Percentiles rank a stretch among this genome's conserved stretches.
Evolutionary conservation across 2,888 invertebrate species (phyloP).

Genomic region (Synanthedon tipuliformis): DNA sequence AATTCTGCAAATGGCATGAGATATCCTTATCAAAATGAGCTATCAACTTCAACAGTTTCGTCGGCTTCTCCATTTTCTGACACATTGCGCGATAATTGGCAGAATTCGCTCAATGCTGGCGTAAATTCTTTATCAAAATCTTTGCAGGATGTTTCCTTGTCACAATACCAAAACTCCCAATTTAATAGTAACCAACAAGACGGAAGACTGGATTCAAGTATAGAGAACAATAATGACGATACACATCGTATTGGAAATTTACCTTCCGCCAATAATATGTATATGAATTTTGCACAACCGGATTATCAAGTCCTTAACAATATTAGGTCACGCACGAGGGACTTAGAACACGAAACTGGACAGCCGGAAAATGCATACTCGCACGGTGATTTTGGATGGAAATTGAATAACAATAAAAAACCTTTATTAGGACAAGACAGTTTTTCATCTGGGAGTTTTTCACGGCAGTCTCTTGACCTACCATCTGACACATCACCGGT

Average conservation of each 20-base stretch:
- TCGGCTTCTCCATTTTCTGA: constrained; percentile 44
- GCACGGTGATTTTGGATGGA: constrained; percentile 64
- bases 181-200: constrained; percentile 35
- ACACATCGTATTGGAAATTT: constrained; percentile 44
- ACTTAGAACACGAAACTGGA: constrained; percentile 37
- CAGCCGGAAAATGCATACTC: constrained; percentile 41
- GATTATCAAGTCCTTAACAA: constrained; percentile 38
- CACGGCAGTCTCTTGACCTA: constrained; percentile 25
- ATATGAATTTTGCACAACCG: constrained; percentile 48
- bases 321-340: constrained; percentile 32
- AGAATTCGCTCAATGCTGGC: constrained; percentile 30
- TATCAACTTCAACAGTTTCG: constrained; percentile 35
- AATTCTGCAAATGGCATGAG: constrained; percentile 52
- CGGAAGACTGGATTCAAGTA: constrained; percentile 20
- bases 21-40: constrained; percentile 39
- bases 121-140: constrained; percentile 38
- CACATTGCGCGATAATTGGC: constrained; percentile 36
- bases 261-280: constrained; percentile 50
- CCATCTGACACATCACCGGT: constrained; percentile 36
- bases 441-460: constrained; percentile 29
- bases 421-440: constrained; percentile 27
- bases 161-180: constrained; percentile 37
- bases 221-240: constrained; percentile 35
- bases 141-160: constrained; percentile 33
- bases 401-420: constrained; percentile 51